These are phyloP conservation scores for Melinaea menophilus DNA, from an alignment of 2,888 invertebrate genomes.

Conservation along the genomic window DNA sequence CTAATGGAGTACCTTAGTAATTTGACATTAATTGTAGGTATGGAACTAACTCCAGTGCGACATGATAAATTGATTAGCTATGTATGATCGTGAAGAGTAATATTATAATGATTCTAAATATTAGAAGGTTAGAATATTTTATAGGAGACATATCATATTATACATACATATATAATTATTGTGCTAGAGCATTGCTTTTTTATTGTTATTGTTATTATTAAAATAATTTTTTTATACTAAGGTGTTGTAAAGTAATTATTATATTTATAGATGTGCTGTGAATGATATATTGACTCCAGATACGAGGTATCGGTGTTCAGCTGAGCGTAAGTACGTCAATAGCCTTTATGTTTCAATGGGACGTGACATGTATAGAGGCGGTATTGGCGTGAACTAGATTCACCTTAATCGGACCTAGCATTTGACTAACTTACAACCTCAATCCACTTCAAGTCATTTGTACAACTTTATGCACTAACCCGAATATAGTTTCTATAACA, in stretches of 20 bases:
- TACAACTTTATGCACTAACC: not conserved
- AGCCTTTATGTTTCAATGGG: slow-evolving; percentile 26
- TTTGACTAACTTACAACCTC: slow-evolving; percentile 21
- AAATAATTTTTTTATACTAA: too few relatives aligned
- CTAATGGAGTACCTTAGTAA: slow-evolving; percentile 2
- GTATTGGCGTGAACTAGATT: slow-evolving; percentile 19
- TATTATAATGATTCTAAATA: too few relatives aligned
- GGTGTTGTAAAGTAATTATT: not conserved
- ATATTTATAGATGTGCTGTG: not conserved
- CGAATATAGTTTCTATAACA: too few relatives aligned
- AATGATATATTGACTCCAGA: slow-evolving; percentile 4
- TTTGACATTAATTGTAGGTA: slow-evolving; percentile 6
- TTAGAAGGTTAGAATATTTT: too few relatives aligned
- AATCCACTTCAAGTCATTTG: not conserved
- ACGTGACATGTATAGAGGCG: slow-evolving; percentile 20
- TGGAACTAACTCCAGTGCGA: not conserved
- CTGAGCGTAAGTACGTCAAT: slow-evolving; percentile 25
- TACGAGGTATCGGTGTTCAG: slow-evolving; percentile 15
- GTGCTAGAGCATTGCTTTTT: too few relatives aligned
- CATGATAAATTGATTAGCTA: not conserved
- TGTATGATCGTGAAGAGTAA: not conserved
- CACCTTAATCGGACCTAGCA: slow-evolving; percentile 19
- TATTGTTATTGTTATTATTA: too few relatives aligned
- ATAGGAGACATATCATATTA: too few relatives aligned
- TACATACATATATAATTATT: too few relatives aligned